A percentile compares a stretch with the other conserved stretches of the same genome.
These are phyloP conservation scores for Elaphurus davidianus DNA, from an alignment of 2,113 vertebrate species.

Conservation along the genomic window DNA sequence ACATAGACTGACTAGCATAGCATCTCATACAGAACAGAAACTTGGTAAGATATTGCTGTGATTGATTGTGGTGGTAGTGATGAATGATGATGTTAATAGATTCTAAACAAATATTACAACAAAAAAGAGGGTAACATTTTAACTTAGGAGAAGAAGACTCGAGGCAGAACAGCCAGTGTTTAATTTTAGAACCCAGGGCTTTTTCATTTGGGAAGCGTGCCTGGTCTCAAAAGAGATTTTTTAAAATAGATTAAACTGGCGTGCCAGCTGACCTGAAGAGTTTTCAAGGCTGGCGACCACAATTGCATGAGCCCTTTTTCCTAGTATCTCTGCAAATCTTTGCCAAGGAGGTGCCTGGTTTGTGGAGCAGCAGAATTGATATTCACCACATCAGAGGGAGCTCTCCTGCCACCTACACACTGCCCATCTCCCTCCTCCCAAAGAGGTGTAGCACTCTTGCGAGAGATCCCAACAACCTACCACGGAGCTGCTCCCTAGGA, in stretches of 20 bases:
- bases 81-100: background rate
- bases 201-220: background rate
- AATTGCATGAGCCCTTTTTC: background rate
- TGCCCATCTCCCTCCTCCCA: no score
- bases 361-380: background rate
- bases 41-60: background rate
- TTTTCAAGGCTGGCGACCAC: background rate
- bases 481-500: background rate
- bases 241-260: background rate
- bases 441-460: background rate
- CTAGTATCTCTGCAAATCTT: background rate
- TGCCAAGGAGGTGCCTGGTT: background rate
- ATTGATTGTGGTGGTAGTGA: background rate
- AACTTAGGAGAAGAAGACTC: background rate
- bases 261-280: background rate
- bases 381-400: background rate
- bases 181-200: background rate
- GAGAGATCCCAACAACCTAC: background rate
- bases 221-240: background rate
- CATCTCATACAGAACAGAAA: background rate
- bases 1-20: background rate
- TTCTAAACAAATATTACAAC: background rate
- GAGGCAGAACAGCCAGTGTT: background rate
- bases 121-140: background rate
- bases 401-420: background rate